A percentile compares a stretch with the other conserved stretches of the same genome.
phyloP scores from a whole-genome alignment of 2,888 invertebrate genomes.

The Lasioglossum pauxillum region DNA sequence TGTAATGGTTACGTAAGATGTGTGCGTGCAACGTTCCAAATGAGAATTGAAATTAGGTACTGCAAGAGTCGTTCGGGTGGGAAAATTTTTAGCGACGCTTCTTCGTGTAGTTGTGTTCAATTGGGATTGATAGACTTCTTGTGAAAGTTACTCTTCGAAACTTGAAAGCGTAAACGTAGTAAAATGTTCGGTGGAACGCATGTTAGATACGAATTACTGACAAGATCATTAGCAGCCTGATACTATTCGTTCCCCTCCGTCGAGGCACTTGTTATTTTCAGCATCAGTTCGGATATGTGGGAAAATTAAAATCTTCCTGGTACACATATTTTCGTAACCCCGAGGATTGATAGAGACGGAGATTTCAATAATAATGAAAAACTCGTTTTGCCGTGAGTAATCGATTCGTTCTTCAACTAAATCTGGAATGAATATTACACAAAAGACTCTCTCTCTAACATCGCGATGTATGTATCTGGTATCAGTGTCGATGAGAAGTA shows the following conservation, averaged over 20 bases:
- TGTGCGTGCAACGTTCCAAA: slow-evolving; percentile 7
- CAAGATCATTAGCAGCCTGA: not conserved
- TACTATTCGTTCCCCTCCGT: not conserved
- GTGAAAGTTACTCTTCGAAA: not conserved
- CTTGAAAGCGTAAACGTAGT: not conserved
- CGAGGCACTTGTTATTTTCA: not conserved
- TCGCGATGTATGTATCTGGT: not conserved
- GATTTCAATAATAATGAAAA: not conserved
- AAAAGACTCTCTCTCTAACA: not conserved
- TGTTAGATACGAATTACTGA: not conserved
- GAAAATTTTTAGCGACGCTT: not conserved
- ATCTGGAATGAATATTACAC: not conserved
- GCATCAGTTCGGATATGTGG: not conserved
- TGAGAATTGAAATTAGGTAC: slow-evolving; percentile 13
- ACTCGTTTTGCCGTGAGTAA: not conserved
- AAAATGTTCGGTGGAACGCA: not conserved
- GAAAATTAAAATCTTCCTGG: slow-evolving; percentile 3
- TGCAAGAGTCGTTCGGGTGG: not conserved
- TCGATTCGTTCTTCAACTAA: not conserved
- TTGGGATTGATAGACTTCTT: not conserved
- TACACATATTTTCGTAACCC: not conserved
- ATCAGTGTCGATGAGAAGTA: not conserved
- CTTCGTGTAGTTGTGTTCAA: not conserved
- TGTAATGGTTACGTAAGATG: slow-evolving; percentile 22
- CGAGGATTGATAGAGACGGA: not conserved